Evolutionary conservation across 1,140 invertebrate genomes (phyloP).

Genomic region (Oncopodura yosiiana): DNA sequence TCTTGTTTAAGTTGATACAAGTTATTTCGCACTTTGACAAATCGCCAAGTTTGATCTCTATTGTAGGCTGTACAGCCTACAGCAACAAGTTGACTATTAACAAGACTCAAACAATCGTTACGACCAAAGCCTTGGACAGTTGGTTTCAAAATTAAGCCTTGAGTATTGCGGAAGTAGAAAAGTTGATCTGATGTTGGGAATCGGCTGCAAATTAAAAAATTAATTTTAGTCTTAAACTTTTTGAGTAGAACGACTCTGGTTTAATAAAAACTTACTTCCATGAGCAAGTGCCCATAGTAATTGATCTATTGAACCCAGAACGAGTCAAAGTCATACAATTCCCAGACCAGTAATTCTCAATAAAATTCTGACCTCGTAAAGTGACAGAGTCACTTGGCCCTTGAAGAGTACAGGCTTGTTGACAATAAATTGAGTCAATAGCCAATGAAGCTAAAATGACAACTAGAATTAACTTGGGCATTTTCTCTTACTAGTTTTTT

Average conservation of each 20-base stretch:
- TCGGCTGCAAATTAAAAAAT: not conserved
- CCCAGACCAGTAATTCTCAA: slow-evolving; percentile 5
- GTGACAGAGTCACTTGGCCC: slow-evolving; percentile 9
- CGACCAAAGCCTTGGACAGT: not conserved
- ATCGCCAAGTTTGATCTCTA: slow-evolving; percentile 11
- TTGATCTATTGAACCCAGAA: not conserved
- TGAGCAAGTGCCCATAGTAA: slow-evolving; percentile 5
- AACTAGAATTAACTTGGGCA: no score
- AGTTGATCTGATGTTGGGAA: slow-evolving; percentile 16
- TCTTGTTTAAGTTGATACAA: slow-evolving; percentile 15
- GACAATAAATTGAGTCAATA: not conserved
- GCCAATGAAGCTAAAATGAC: not conserved
- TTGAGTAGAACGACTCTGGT: no score
- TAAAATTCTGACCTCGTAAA: slow-evolving; percentile 12
- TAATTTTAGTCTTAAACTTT: not conserved
- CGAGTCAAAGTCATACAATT: slow-evolving; percentile 10
- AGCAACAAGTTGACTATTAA: slow-evolving; percentile 1
- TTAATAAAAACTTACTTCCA: slow-evolving; percentile 25
- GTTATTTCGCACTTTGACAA: not conserved
- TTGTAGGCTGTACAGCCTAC: slow-evolving; percentile 9
- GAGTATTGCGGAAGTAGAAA: slow-evolving; percentile 18
- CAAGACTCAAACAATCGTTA: slow-evolving; percentile 10
- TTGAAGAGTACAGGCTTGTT: slow-evolving; percentile 3
- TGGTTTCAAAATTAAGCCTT: slow-evolving; percentile 7
- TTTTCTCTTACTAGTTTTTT: no score